Evolutionary conservation across 2,888 invertebrate species (phyloP), one percentile per base, ranked within the genome.

Genomic region (Drosophila kanekoi): DNA sequence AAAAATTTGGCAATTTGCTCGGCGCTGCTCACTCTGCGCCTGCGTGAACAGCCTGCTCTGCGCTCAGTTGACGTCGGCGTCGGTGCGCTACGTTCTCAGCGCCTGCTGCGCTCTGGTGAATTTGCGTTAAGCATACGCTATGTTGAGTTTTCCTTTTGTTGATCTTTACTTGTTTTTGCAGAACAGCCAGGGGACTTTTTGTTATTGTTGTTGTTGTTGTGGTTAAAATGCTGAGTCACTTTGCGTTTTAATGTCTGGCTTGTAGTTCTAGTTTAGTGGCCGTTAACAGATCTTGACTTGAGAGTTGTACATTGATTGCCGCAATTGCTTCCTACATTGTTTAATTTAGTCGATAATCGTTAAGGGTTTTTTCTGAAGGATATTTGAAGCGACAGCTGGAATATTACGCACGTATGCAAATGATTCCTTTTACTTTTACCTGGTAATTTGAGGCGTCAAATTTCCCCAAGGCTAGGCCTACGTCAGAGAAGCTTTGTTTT

Each of bases 281-380:
- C 57, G 63, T 71, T 61, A 77, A 67, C 66, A 48, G 51, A 76
- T 72, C 69, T 76, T 37, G 44, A 71, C 28, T 68, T 53, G 45
- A 64, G 45, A 40, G 58, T 47, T 28, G 20, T 18, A 37, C 53
- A 54, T 20, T 49, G 61, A 77, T 40, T 63, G 53, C 20, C 40
- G 47, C 64, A 70, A 76, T 81, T 59, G 70, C 81, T 83, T 83
- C 87, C 85, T 75, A 61, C 66, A 62, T 77, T 80, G 64, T 64
- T 67, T 63, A 69, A 60, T 71, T 76, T 47, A 35, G 38, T 20
- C 54, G 49, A 63, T 63, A 51, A 60, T 61, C 59, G 37, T 58
- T 61, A 63, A 61, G 79, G 70, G 75, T 64, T 76, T 76, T 72
- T 85, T 76, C 53, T 56, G 83, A 89, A 81, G 87, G 79, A 84